Evolutionary conservation across 2,113 vertebrate genomes (phyloP), one percentile per base, ranked within the genome.

Genomic region (Pyxicephalus adspersus): DNA sequence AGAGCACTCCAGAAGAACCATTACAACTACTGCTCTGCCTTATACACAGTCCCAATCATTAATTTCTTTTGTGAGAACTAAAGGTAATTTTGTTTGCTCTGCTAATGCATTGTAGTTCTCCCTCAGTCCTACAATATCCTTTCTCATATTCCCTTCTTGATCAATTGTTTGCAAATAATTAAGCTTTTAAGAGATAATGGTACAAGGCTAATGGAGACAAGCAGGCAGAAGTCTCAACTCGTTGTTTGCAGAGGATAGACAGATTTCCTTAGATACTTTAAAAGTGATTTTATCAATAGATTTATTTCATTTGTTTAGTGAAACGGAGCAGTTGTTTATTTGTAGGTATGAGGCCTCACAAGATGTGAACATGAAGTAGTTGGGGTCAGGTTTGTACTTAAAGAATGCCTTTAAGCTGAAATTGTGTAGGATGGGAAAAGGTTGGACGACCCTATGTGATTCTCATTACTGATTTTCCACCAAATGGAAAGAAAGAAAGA

Each of bases 91-190:
- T 92, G 88, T 94, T 95, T 94, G 91, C 89, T 91, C 83, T 93
- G 88, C 90, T 94, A 94, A 93, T 93, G 92, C 89, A 52, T 90
- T 87, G 86, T 86, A 80, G 85, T 88, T 91, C 87, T 94, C 92
- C 92, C 87, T 83, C 89, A 91, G 90, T 87, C 90, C n/a, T 0
- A 84, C 52, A 19, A 86, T 86, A 90, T 90, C 91, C 91, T 89
- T 87, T 90, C 91, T 91, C 88, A 89, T 88, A 90, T 92, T 95
- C 92, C 90, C 91, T 89, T 91, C 89, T 90, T 92, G 90, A 94
- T 94, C 91, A 94, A 94, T 94, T 94, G 94, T 95, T 94, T 94
- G 91, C 92, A 94, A 94, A 94, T 95, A 94, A 93, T 95, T 93
- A 95, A 94, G 92, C 92, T 94, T 92, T 94, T 91, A 94, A 90